Evolutionary conservation across 2,888 invertebrate genomes (phyloP).

Genomic region (Platerodrilus igneus): DNA sequence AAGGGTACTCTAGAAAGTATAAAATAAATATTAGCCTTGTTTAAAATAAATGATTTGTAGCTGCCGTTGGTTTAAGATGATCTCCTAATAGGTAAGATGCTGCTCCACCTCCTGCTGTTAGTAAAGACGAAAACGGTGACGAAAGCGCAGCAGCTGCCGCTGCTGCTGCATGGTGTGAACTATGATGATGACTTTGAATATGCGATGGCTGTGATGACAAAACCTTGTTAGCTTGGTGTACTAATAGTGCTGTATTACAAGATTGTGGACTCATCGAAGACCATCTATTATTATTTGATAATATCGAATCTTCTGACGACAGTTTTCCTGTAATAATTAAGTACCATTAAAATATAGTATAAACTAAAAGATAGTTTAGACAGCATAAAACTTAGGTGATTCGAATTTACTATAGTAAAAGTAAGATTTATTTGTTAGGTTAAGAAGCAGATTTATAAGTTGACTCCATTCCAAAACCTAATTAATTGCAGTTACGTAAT

Average conservation of each 20-base stretch:
- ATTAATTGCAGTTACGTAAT: too few species aligned
- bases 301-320: conserved; percentile 43
- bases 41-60: conserved; percentile 62
- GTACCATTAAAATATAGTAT: too few species aligned
- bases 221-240: conserved; percentile 49
- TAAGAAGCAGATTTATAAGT: too few species aligned
- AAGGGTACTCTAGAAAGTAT: too few species aligned
- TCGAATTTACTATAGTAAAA: too few species aligned
- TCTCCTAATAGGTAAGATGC: conserved; percentile 60
- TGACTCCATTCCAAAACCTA: too few species aligned
- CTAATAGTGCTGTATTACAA: conserved; percentile 48
- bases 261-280: conserved; percentile 46
- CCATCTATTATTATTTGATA: conserved; percentile 50
- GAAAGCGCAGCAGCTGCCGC: conserved; percentile 58
- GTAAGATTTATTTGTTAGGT: too few species aligned
- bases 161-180: conserved; percentile 59
- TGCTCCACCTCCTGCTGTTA: conserved; percentile 54
- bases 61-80: conserved; percentile 57
- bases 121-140: conserved; percentile 55
- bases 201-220: conserved; percentile 47
- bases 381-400: too few species aligned
- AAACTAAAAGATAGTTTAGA: too few species aligned
- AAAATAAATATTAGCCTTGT: too few species aligned
- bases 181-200: conserved; percentile 39
- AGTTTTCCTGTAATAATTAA: conserved; percentile 49